Conservation (phyloP, 2,113 vertebrate species). For the human region DNA sequence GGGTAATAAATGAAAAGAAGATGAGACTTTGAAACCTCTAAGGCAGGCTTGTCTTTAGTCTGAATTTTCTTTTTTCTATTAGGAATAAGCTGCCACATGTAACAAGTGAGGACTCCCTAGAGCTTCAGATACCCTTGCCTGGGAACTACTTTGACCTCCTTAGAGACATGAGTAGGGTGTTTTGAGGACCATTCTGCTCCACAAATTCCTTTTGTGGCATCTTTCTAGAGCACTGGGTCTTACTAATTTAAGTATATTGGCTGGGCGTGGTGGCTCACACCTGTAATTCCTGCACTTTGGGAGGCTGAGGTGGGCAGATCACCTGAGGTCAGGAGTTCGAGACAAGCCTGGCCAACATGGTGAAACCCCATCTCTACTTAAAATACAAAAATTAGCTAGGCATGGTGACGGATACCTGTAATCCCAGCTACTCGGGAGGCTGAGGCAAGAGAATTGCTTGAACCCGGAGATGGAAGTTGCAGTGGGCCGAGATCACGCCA, state of each 20-base stretch:
- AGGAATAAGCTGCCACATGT: neutral
- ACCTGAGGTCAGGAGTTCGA: no score
- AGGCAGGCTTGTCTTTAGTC: neutral
- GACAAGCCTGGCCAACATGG: no score
- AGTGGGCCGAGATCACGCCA: fast-evolving
- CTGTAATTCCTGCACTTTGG: no score
- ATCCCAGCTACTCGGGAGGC: no score
- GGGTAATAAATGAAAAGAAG: neutral
- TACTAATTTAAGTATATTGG: neutral
- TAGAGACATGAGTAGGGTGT: neutral
- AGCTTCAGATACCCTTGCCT: neutral
- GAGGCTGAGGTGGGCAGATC: no score
- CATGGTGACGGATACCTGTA: no score
- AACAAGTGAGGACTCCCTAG: neutral
- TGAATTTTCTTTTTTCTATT: neutral
- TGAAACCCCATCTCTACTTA: no score
- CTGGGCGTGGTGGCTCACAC: no score
- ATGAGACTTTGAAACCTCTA: neutral
- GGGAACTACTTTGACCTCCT: neutral
- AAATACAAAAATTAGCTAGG: no score
- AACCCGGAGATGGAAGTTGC: no score
- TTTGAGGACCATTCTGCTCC: neutral
- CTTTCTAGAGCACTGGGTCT: neutral
- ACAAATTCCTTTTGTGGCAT: neutral
- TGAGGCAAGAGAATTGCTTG: no score